phyloP scores from a whole-genome alignment of 2,113 vertebrate genomes.

The Acrocephalus kingi region DNA sequence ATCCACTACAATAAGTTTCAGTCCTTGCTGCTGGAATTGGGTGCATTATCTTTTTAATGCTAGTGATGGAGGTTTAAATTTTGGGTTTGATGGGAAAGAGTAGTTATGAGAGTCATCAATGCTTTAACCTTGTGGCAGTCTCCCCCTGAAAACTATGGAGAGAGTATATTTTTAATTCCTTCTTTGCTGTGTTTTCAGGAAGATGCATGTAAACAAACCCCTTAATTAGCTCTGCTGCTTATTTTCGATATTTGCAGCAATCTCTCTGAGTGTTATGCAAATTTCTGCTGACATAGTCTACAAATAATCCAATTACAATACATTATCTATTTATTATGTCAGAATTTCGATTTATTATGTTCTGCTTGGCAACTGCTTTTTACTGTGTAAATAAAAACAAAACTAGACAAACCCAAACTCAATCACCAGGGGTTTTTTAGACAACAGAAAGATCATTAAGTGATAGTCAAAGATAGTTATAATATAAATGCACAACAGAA shows the following conservation, averaged over 20 bases:
- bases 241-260: background rate
- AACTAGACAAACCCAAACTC: background rate
- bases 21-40: background rate
- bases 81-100: background rate
- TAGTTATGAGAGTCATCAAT: background rate
- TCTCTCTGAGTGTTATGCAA: slow-evolving; percentile 1
- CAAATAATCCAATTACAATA: slow-evolving; percentile 48
- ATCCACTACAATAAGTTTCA: background rate
- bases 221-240: slow-evolving; percentile 11
- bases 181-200: background rate
- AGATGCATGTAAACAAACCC: background rate
- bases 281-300: slow-evolving; percentile 21
- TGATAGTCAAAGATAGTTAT: slow-evolving; percentile 66
- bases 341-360: slow-evolving; percentile 33
- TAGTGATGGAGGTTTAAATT: background rate
- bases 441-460: slow-evolving; percentile 74
- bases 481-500: slow-evolving; percentile 66
- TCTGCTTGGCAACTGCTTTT: slow-evolving; percentile 44
- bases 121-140: background rate
- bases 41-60: background rate
- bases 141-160: background rate
- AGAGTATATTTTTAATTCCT: background rate
- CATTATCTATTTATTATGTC: slow-evolving; percentile 55
- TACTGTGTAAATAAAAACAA: slow-evolving; percentile 65
- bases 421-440: slow-evolving; percentile 9